Evolutionary conservation across 2,113 vertebrate species (phyloP), one percentile per base, ranked within the genome.

Genomic region (Oreotrochilus melanogaster): DNA sequence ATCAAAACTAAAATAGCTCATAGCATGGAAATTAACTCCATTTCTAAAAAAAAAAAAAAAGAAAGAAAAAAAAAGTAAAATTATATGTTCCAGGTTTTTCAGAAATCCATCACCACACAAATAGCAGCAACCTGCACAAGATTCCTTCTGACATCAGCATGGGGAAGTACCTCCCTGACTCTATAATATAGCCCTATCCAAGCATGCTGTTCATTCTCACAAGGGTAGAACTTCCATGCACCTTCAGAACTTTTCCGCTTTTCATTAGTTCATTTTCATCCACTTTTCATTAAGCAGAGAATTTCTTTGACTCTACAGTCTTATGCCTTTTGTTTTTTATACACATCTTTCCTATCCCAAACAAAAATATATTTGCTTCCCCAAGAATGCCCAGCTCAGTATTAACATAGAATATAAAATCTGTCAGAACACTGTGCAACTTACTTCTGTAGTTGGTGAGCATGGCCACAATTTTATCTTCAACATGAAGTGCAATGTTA

Each of bases 141-240:
- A 35, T 23, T 7, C 25, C 17, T 33, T 82, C n/a, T 58, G 31
- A 42, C 14, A 43, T 37, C 28, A 65, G 28, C 1, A 0, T 31
- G 24, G 25, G 33, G 17, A 58, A 45, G 9, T 18, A 45, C 35
- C 2, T 7, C 7, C 23, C 39, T 45, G 24, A 60, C 11, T 42
- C 6, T 37, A 45, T 7, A 45, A 19, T 37, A 45, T 7, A 50
- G 19, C 18, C 43, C 18, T 51, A 37, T 16, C 11, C 0, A 0
- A 48, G 11, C 5, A 61, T 11, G 27, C 7, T 35, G 7, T 24
- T 39, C 12, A 28, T 5, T 23, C 2, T 75, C 2, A 0, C 21
- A 39, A 35, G 7, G 4, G 15, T 6, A 78, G 33, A 30, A n/a
- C 13, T 66, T 9, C 24, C 3, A 43, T 11, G 8, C 16, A 56